Base-by-base conservation (phyloP, 2,888 invertebrate genomes). In the Caenorhabditis plicata region DNA sequence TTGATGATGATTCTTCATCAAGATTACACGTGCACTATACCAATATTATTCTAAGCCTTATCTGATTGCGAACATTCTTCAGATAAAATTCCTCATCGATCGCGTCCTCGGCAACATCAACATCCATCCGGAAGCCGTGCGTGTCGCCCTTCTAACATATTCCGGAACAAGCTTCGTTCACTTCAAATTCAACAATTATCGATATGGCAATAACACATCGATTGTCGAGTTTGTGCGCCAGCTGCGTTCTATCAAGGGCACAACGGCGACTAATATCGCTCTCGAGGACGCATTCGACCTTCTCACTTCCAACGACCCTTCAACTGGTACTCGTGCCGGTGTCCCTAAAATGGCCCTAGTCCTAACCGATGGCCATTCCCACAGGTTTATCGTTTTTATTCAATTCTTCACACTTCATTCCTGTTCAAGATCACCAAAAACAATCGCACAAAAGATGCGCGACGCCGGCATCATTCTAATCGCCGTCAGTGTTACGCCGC, bases 291-390 rank as follows among this genome's bases (percentile, higher is more conserved):
- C 74, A 7, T 65, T 58, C 39, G 70, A 73, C 26, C 50, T 77
- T 15, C 55, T 75, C 33, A 70, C 66, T 11, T 69, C 63, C 17
- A 58, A 64, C 15, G 69, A 68, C 48, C 52, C 64, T 13, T 49
- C 54, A 20, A 63, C 52, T 66, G 74, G 74, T 19, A 52, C 60
- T 9, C 52, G 75, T 23, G 57, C 51, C 7, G 68, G 62, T 19
- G 75, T 74, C 1, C 60, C 58, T 0, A 77, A 75, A 45, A 63
- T 80, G 67, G 73, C 64, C 8, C 44, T 80, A 29, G 72, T 80
- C 7, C 48, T 80, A 22, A 78, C 78, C 11, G 80, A 80, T 55
- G 80, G 80, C 29, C 78, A 76, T 35, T 74, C 77, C 22, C 65
- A 71, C 13, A 54, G 53, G 60, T 60, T 15, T 29, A 43, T 45